Conservation (phyloP, 2,888 invertebrate species). For the Osmoderma eremita region DNA sequence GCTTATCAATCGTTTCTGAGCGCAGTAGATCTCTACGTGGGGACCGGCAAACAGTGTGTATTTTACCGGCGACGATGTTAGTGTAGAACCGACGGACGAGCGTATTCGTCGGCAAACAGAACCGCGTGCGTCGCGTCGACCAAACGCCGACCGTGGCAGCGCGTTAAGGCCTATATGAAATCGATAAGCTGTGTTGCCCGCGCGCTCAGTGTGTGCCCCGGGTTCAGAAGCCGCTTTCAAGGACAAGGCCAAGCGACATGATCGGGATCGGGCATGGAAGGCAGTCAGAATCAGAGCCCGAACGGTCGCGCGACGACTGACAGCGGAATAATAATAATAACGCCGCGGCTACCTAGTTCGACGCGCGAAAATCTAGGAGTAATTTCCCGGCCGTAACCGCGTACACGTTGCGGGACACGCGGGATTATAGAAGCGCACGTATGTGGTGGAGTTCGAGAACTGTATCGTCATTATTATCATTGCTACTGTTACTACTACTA, state of each 20-base stretch:
- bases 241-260: constrained; percentile 69
- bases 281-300: constrained; percentile 39
- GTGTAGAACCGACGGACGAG: background rate
- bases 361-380: constrained; percentile 10
- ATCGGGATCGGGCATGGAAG: constrained; percentile 37
- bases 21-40: no score
- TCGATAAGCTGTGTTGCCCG: constrained; percentile 60
- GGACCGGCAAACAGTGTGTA: constrained; percentile 4
- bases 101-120: constrained; percentile 28
- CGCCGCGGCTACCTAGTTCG: constrained; percentile 7
- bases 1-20: constrained; percentile 1
- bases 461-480: background rate
- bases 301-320: constrained; percentile 45
- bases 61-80: background rate
- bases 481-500: no score
- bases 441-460: constrained; percentile 24
- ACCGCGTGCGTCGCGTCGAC: constrained; percentile 34
- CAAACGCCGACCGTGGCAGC: constrained; percentile 47
- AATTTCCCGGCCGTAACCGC: background rate
- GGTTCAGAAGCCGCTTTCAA: constrained; percentile 66
- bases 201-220: constrained; percentile 50
- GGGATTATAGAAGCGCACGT: constrained; percentile 1
- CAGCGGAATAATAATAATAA: constrained; percentile 15
- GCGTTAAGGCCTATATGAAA: constrained; percentile 53
- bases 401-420: no score